Percentiles rank a stretch among this genome's conserved stretches.
Conservation (phyloP, 37 sponge, comb jelly and placozoan species). For the Crambe crambe region DNA sequence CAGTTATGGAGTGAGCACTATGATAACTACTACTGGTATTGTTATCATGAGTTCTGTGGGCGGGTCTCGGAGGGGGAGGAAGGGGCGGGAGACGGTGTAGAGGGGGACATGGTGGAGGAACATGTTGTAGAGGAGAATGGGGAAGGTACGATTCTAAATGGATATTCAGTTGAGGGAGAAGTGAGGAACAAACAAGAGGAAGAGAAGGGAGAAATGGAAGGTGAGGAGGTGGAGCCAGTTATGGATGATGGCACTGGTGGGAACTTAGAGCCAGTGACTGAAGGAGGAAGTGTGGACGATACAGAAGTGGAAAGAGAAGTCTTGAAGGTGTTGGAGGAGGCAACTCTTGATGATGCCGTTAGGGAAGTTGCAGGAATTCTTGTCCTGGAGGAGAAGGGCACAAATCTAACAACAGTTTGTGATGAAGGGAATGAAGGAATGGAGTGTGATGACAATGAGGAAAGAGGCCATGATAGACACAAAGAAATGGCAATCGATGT, state of each 20-base stretch:
- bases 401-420: too few species aligned
- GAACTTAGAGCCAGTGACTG: neutral
- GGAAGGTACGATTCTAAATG: neutral
- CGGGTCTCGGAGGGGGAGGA: neutral
- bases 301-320: neutral
- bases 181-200: neutral
- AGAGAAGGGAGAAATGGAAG: neutral
- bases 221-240: neutral
- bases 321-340: too few species aligned
- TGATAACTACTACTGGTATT: constrained; percentile 73
- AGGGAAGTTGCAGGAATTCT: too few species aligned
- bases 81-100: neutral
- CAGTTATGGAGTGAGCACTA: constrained; percentile 58
- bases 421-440: too few species aligned
- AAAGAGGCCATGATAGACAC: too few species aligned
- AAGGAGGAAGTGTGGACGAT: neutral
- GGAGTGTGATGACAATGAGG: too few species aligned
- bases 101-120: neutral
- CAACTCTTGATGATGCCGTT: too few species aligned
- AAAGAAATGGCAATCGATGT: too few species aligned
- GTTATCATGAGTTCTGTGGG: constrained; percentile 28
- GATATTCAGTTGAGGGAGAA: neutral
- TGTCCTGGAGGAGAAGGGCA: too few species aligned
- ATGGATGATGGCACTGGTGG: neutral
- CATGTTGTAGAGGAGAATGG: neutral